Percentiles rank a stretch among this genome's conserved stretches.
phyloP scores from a whole-genome alignment of 2,888 invertebrate genomes.

The Beris morrisii region DNA sequence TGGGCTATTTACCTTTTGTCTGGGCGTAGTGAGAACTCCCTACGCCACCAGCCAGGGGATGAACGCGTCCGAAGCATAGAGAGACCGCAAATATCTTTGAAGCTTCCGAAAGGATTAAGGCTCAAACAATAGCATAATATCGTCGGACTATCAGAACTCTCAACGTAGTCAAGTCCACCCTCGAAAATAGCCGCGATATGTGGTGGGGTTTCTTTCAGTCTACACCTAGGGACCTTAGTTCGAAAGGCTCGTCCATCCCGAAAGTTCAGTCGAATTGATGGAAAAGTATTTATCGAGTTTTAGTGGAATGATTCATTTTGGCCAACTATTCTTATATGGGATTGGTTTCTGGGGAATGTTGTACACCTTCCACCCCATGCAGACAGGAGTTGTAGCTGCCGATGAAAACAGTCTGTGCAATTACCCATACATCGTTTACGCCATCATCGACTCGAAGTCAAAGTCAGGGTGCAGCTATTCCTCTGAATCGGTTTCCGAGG shows the following conservation, averaged over 20 bases:
- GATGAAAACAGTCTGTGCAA: background rate
- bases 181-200: background rate
- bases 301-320: background rate
- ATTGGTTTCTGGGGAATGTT: background rate
- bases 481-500: conserved; percentile 21
- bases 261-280: conserved; percentile 15
- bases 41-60: background rate
- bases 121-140: conserved; percentile 21
- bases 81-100: conserved; percentile 36
- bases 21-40: background rate
- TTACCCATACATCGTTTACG: conserved; percentile 7
- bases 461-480: conserved; percentile 32
- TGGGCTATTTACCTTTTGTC: conserved; percentile 24
- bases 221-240: background rate
- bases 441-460: conserved; percentile 20
- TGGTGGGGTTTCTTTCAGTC: background rate
- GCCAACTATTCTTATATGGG: background rate
- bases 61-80: conserved; percentile 18
- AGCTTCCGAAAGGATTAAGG: conserved; percentile 17
- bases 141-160: background rate
- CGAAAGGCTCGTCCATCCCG: background rate
- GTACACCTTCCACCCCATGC: background rate
- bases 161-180: background rate
- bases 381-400: background rate
- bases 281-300: conserved; percentile 24